A percentile compares a stretch with the other conserved stretches of the same genome.
Conservation (phyloP, 1,140 invertebrate species). For the Meloidogyne hapla region DNA sequence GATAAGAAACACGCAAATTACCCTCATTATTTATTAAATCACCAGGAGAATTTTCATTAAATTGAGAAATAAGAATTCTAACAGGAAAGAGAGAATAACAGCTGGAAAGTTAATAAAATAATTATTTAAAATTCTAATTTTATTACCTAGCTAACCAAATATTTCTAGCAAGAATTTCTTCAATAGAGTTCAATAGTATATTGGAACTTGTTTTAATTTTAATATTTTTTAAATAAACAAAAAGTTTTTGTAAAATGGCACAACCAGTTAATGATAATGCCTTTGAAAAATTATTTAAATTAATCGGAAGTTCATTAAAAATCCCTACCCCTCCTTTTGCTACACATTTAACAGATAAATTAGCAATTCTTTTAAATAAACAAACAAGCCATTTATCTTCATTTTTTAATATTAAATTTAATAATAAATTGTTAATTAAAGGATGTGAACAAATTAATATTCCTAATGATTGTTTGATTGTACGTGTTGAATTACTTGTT, state of each 20-base stretch:
- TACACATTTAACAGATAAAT: slow-evolving; percentile 15
- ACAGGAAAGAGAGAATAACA: slow-evolving; percentile 22
- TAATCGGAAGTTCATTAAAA: background rate
- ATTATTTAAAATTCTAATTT: background rate
- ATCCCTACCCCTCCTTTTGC: slow-evolving; percentile 22
- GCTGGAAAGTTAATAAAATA: background rate
- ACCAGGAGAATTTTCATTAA: slow-evolving; percentile 4
- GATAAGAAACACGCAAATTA: slow-evolving; percentile 27
- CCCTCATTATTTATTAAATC: slow-evolving; percentile 3
- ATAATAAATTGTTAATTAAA: background rate
- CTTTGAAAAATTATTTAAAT: background rate
- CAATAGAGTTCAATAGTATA: background rate
- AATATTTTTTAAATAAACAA: background rate
- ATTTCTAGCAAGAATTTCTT: slow-evolving; percentile 4
- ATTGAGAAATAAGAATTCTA: slow-evolving; percentile 21
- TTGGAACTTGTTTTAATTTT: background rate
- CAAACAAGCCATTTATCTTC: background rate
- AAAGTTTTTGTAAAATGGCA: slow-evolving; percentile 10
- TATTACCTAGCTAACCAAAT: slow-evolving; percentile 19
- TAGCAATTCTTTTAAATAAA: slow-evolving; percentile 4
- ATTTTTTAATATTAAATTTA: background rate
- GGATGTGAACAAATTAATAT: slow-evolving; percentile 1
- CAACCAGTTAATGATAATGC: slow-evolving; percentile 18
- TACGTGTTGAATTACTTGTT: background rate
- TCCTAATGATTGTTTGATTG: slow-evolving; percentile 12